phyloP scores from a whole-genome alignment of 1,140 invertebrate genomes.

The Uloborus diversus region DNA sequence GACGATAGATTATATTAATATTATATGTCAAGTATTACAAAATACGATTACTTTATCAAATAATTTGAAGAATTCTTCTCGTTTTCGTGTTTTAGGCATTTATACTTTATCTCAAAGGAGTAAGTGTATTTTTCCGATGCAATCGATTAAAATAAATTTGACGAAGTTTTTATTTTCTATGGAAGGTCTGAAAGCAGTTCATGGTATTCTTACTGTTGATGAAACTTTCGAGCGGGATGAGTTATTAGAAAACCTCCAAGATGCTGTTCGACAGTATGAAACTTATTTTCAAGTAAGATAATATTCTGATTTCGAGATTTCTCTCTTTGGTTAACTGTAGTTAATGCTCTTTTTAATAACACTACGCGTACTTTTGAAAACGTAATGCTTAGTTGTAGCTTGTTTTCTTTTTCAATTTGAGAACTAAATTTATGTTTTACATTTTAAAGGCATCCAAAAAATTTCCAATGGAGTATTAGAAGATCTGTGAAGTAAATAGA shows the following conservation, averaged over 20 bases:
- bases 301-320: not conserved
- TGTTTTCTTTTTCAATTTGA: too few species aligned
- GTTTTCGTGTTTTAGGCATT: constrained; percentile 23
- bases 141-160: constrained; percentile 25
- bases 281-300: constrained; percentile 31
- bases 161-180: constrained; percentile 30
- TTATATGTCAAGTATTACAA: constrained; percentile 29
- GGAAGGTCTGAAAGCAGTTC: constrained; percentile 21
- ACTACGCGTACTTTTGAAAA: too few species aligned
- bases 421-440: too few species aligned
- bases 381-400: too few species aligned
- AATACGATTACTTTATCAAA: constrained; percentile 12
- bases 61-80: constrained; percentile 12
- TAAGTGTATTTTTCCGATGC: constrained; percentile 41
- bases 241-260: constrained; percentile 1
- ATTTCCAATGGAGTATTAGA: too few species aligned
- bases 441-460: too few species aligned
- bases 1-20: constrained; percentile 23
- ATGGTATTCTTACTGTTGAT: not conserved
- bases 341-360: too few species aligned
- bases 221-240: not conserved
- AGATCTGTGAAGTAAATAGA: too few species aligned
- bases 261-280: constrained; percentile 36
- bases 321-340: too few species aligned
- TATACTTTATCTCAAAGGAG: constrained; percentile 14